These are phyloP conservation scores for Pegoplata infirma DNA, from an alignment of 2,888 invertebrate species.

Conservation along the genomic window DNA sequence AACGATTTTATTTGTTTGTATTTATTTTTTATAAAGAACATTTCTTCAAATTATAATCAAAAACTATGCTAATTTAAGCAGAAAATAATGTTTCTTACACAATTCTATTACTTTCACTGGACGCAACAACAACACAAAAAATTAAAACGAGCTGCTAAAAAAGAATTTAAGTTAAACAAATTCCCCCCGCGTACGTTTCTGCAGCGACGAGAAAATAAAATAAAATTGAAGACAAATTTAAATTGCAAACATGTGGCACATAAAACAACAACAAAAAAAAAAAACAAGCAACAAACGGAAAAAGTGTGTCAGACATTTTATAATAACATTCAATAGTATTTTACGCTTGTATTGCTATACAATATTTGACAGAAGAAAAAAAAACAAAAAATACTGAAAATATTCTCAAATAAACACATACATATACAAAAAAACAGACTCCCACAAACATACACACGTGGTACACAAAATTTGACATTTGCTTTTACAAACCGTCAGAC, in stretches of 20 bases:
- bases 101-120: conserved; percentile 59
- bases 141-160: conserved; percentile 45
- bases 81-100: conserved; percentile 37
- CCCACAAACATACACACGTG: neutral
- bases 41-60: conserved; percentile 26
- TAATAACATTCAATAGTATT: conserved; percentile 62
- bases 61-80: conserved; percentile 45
- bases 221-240: conserved; percentile 55
- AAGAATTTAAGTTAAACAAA: conserved; percentile 34
- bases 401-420: conserved; percentile 17
- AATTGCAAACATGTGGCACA: conserved; percentile 57
- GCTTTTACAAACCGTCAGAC: conserved; percentile 41
- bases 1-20: neutral
- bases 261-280: too few relatives aligned
- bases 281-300: conserved; percentile 53
- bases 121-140: conserved; percentile 37
- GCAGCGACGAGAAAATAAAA: neutral
- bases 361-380: conserved; percentile 3
- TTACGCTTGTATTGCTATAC: conserved; percentile 58
- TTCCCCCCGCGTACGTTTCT: neutral
- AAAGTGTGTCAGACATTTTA: conserved; percentile 64
- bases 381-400: conserved; percentile 20
- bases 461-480: conserved; percentile 49
- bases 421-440: conserved; percentile 3
- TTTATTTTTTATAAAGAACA: neutral